A percentile compares a stretch with the other conserved stretches of the same genome.
Evolutionary conservation across 2,797 vertebrate genomes (phyloP).

Genomic region (Anas georgica): DNA sequence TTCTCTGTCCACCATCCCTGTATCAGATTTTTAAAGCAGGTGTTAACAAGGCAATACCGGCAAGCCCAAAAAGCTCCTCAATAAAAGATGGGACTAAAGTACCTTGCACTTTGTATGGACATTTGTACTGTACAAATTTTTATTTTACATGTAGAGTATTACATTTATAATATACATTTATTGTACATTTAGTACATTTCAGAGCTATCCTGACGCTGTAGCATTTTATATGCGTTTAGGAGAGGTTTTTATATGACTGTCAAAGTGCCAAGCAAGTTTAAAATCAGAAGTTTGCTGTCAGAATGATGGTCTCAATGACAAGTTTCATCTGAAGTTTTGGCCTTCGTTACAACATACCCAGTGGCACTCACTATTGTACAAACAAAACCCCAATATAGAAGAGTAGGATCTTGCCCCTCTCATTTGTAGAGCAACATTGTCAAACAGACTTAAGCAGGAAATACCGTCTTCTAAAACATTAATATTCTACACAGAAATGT

Average conservation of each 20-base stretch:
- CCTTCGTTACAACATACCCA: neutral
- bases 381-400: neutral
- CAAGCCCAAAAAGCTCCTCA: neutral
- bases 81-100: neutral
- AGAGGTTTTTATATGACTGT: neutral
- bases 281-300: neutral
- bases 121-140: neutral
- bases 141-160: no score
- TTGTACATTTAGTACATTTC: no score
- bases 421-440: neutral
- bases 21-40: neutral
- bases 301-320: neutral
- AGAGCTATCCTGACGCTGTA: neutral
- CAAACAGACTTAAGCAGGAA: neutral
- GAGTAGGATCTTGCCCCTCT: neutral
- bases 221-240: neutral
- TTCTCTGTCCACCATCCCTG: constrained; percentile 82
- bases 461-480: neutral
- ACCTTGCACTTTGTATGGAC: neutral
- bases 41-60: neutral
- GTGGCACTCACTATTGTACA: neutral
- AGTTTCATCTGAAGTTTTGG: neutral
- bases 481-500: neutral
- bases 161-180: no score
- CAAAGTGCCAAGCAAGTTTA: neutral